A percentile compares a stretch with the other conserved stretches of the same genome.
Evolutionary conservation across 2,888 invertebrate genomes (phyloP).

Genomic region (Spialia ferax): DNA sequence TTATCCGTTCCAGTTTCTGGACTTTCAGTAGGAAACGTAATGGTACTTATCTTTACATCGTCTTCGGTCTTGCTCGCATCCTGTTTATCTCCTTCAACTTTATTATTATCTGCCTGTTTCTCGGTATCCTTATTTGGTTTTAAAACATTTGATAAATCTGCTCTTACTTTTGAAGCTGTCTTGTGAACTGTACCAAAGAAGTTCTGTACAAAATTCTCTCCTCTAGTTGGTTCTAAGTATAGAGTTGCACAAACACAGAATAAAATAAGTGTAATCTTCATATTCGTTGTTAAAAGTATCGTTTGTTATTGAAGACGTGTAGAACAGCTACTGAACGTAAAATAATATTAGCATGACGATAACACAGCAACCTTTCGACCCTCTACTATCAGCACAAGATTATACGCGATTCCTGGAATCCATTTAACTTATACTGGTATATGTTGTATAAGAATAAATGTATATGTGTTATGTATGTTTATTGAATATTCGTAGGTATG

Average conservation of each 20-base stretch:
- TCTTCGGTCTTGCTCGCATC: conserved; percentile 35
- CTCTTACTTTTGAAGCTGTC: conserved; percentile 50
- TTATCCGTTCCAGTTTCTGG: not conserved
- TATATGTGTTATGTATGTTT: too few relatives aligned
- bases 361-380: conserved; percentile 20
- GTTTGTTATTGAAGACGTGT: conserved; percentile 36
- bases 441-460: too few relatives aligned
- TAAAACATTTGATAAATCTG: conserved; percentile 54
- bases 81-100: conserved; percentile 13
- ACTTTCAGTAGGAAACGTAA: conserved; percentile 12
- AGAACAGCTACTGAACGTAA: conserved; percentile 29
- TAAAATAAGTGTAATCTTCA: conserved; percentile 56
- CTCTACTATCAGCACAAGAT: conserved; percentile 24
- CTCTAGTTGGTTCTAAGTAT: conserved; percentile 48
- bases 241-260: conserved; percentile 51
- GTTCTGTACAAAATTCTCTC: conserved; percentile 51
- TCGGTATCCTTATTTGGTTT: conserved; percentile 41
- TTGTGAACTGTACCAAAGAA: conserved; percentile 57
- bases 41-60: conserved; percentile 21
- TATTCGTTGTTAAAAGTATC: conserved; percentile 44
- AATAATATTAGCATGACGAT: conserved; percentile 23
- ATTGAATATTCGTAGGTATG: conserved; percentile 2
- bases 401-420: conserved; percentile 18
- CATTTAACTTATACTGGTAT: not conserved
- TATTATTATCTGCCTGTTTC: not conserved